Percentiles rank a stretch among this genome's conserved stretches.
These are phyloP conservation scores for Gryllus bimaculatus DNA, from an alignment of 1,140 invertebrate genomes.

Conservation along the genomic window DNA sequence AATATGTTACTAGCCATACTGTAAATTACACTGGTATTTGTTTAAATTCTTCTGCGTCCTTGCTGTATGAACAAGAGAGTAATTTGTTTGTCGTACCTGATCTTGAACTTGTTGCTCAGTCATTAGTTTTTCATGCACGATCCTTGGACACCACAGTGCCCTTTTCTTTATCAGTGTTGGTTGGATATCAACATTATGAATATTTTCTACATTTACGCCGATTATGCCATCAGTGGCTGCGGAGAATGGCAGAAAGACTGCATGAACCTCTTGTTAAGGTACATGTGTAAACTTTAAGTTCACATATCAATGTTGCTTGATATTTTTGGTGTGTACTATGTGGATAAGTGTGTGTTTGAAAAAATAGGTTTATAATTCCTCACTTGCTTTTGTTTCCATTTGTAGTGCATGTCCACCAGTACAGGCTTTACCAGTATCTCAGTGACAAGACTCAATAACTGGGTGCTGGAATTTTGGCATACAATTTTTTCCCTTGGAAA, in stretches of 20 bases:
- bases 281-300: not conserved
- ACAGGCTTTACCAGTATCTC: not conserved
- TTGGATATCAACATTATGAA: slow-evolving; percentile 19
- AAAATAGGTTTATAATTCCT: too few species aligned
- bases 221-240: slow-evolving; percentile 18
- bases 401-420: not conserved
- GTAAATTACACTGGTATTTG: slow-evolving; percentile 19
- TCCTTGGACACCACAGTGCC: slow-evolving; percentile 10
- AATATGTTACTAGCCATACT: slow-evolving; percentile 22
- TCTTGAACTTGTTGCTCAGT: slow-evolving; percentile 19
- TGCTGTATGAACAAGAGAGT: slow-evolving; percentile 8
- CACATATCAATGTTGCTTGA: too few species aligned
- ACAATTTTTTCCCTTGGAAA: slow-evolving; percentile 16
- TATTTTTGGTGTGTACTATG: too few species aligned
- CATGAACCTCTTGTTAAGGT: slow-evolving; percentile 13
- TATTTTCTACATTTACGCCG: slow-evolving; percentile 17
- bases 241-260: slow-evolving; percentile 13
- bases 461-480: slow-evolving; percentile 19
- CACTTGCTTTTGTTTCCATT: not conserved
- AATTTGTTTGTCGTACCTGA: slow-evolving; percentile 23
- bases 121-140: slow-evolving; percentile 19
- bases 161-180: slow-evolving; percentile 20
- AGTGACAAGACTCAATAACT: slow-evolving; percentile 11
- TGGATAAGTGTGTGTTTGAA: too few species aligned
- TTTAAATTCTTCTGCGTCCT: not conserved